These are phyloP conservation scores for Pithys albifrons DNA, from an alignment of 2,113 vertebrate species.

Conservation along the genomic window DNA sequence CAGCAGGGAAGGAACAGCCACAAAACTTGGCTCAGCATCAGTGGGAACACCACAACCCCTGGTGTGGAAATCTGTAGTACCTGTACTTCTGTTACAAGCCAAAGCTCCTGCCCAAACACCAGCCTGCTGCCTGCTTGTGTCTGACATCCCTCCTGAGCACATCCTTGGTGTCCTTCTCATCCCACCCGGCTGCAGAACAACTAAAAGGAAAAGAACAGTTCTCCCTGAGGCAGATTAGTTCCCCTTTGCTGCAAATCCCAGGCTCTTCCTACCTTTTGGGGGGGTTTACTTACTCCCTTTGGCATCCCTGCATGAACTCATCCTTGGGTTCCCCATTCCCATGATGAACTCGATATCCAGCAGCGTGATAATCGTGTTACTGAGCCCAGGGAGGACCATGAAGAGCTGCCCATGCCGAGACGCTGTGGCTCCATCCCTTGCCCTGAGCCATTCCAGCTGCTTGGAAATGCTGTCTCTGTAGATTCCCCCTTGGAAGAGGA, in stretches of 20 bases:
- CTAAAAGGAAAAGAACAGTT: not conserved
- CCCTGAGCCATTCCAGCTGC: conserved; percentile 37
- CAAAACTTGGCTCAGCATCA: not conserved
- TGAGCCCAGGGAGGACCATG: not conserved
- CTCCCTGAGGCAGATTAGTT: not conserved
- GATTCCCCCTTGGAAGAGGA: not conserved
- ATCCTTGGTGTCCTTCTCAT: not conserved
- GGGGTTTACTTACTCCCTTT: not conserved
- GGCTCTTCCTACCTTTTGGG: not conserved
- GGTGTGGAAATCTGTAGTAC: not conserved
- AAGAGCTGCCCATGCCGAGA: conserved; percentile 1
- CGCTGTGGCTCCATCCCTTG: conserved; percentile 8
- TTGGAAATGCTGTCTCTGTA: not conserved
- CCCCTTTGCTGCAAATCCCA: not conserved
- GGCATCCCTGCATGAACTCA: not conserved
- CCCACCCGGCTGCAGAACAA: not conserved
- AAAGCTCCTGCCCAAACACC: not conserved
- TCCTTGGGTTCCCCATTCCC: not conserved
- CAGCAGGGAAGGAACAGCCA: not conserved
- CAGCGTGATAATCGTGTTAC: not conserved
- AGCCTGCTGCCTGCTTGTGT: not conserved
- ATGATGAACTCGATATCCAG: not conserved
- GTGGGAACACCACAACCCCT: not conserved
- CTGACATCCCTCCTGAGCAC: not conserved
- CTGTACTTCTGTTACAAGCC: not conserved